Evolutionary conservation across 1,140 invertebrate genomes (phyloP).

Genomic region (Drosophila willistoni): DNA sequence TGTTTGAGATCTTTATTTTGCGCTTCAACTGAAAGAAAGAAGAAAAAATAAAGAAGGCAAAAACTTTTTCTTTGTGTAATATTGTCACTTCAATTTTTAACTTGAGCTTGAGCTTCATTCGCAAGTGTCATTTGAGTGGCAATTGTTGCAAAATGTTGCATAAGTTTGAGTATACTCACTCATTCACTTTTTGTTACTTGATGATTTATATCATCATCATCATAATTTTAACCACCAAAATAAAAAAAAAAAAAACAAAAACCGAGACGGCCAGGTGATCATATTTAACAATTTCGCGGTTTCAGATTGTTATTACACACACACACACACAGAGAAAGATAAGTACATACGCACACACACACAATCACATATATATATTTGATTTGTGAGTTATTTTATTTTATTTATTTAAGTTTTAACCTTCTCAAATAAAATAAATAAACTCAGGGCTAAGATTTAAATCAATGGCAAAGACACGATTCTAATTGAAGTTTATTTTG

Average conservation of each 20-base stretch:
- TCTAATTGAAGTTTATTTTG: neutral
- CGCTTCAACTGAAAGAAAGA: neutral
- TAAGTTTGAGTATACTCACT: neutral
- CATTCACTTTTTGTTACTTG: neutral
- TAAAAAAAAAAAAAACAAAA: neutral
- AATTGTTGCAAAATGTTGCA: conserved; percentile 12
- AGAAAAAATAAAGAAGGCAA: neutral
- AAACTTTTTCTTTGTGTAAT: neutral
- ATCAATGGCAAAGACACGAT: conserved; percentile 31
- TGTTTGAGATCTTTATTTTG: conserved; percentile 50
- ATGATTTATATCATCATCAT: conserved; percentile 13
- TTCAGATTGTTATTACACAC: conserved; percentile 5
- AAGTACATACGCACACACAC: neutral
- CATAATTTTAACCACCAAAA: conserved; percentile 2
- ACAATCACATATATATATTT: neutral
- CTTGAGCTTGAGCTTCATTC: conserved; percentile 4
- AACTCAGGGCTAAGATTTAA: neutral
- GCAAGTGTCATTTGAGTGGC: conserved; percentile 6
- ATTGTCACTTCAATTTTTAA: conserved; percentile 42
- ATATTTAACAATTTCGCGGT: conserved; percentile 12
- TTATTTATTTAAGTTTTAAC: conserved; percentile 6
- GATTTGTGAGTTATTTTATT: neutral
- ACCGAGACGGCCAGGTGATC: neutral
- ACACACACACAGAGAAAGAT: neutral
- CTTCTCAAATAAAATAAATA: neutral